A percentile compares a stretch with the other conserved stretches of the same genome.
Conservation (phyloP, 2,113 vertebrate genomes). For the Heloderma charlesbogerti region DNA sequence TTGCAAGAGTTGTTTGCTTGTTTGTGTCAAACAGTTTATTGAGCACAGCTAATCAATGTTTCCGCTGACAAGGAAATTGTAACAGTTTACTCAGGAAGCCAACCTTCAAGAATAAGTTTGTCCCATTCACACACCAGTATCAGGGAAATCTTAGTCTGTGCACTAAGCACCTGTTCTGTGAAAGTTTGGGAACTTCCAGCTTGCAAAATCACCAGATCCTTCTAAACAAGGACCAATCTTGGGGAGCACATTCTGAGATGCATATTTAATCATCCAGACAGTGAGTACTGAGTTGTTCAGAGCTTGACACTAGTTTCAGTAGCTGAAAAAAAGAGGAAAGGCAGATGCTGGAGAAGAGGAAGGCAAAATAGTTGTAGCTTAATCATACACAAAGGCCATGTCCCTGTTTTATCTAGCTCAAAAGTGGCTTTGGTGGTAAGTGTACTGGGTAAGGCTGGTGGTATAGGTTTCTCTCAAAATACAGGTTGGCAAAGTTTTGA, state of each 20-base stretch:
- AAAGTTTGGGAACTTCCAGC: background rate
- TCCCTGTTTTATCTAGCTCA: background rate
- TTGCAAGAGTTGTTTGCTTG: constrained; percentile 63
- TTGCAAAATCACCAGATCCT: background rate
- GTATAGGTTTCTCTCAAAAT: background rate
- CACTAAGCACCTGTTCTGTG: background rate
- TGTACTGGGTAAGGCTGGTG: background rate
- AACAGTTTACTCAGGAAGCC: constrained; percentile 62
- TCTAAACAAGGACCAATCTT: background rate
- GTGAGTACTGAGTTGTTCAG: no score
- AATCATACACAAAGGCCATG: no score
- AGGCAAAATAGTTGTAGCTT: no score
- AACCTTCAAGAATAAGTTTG: constrained; percentile 2
- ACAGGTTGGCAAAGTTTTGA: background rate
- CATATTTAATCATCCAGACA: background rate
- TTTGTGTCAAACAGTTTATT: constrained; percentile 73
- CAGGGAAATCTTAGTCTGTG: background rate
- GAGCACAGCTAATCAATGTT: constrained; percentile 71
- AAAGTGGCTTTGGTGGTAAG: background rate
- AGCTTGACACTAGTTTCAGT: background rate
- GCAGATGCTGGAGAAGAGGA: background rate
- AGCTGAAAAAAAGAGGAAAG: background rate
- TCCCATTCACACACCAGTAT: background rate
- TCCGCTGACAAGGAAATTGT: constrained; percentile 64
- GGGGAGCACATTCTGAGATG: background rate